Evolutionary conservation across 2,888 invertebrate species (phyloP), one percentile per base, ranked within the genome.

Genomic region (Habroteleia sp.): DNA sequence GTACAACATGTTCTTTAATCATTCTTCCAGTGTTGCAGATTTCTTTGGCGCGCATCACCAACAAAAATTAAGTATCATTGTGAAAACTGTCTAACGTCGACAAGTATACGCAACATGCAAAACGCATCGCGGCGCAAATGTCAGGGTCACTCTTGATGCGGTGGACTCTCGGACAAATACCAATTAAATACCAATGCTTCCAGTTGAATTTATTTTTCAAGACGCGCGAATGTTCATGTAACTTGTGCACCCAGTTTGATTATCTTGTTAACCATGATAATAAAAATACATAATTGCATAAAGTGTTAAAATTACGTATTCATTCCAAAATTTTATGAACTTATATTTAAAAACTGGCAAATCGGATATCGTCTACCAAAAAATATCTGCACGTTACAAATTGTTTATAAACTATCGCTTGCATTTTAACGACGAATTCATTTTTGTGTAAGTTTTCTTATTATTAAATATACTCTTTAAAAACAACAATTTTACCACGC

Each of bases 171-270:
- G 13, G 48, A 68, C 56, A 74, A 74, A 74, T 74, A 68, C 68
- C 74, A 68, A 74, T 68, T 68, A 68, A 68, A 68, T 68, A 68
- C 68, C 66, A 56, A 74, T 69, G 50, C 46, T 68, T 68, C 44
- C 48, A 66, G 52, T 37, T 44, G 42, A 31, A 63, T 74, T 69
- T 56, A 74, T 68, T 74, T 74, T 48, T 68, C 62, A 60, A 73
- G 39, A 66, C 39, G 44, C 50, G 37, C 31, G 46, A 62, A 62
- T 39, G 52, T 46, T 42, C 42, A 10, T 71, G 54, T 48, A 62
- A 46, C 37, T 46, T 54, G 54, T 62, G 39, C 46, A 31, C 25
- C 16, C 37, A 56, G 37, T n/a, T 20, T 23, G 48, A 72, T 72
- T 72, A 58, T 63, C 72, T 65, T 48, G 65, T 65, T 54, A 35